Evolutionary conservation across 2,113 vertebrate genomes (phyloP).

Genomic region (Mionectes macconnelli): DNA sequence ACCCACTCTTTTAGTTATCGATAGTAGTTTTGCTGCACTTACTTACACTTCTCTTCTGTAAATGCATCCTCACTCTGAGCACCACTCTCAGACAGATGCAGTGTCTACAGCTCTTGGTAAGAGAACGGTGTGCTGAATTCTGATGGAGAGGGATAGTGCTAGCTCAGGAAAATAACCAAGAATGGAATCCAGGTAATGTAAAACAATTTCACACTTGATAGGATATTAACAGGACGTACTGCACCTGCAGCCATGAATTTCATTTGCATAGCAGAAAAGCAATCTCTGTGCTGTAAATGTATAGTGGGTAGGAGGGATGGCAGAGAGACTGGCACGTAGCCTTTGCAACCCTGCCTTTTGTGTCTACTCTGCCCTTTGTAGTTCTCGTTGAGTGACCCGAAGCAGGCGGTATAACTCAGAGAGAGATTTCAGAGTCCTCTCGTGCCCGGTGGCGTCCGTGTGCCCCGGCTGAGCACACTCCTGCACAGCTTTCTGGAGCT

Average conservation of each 20-base stretch:
- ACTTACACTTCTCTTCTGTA: not conserved
- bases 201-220: not conserved
- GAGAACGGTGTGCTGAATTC: not conserved
- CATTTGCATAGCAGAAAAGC: not conserved
- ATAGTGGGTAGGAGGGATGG: not conserved
- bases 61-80: not conserved
- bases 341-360: not conserved
- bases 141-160: not conserved
- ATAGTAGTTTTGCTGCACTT: not conserved
- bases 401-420: slow-evolving; percentile 81
- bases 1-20: not conserved
- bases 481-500: slow-evolving; percentile 83
- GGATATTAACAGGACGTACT: not conserved
- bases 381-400: slow-evolving; percentile 67
- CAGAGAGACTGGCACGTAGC: not conserved
- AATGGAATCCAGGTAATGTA: not conserved
- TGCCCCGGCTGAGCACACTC: slow-evolving; percentile 77
- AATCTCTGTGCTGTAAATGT: not conserved
- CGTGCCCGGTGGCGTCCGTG: not conserved
- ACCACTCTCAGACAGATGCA: not conserved
- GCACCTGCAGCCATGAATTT: not conserved
- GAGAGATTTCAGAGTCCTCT: slow-evolving; percentile 64
- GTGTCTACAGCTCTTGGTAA: not conserved
- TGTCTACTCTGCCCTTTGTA: slow-evolving; percentile 19
- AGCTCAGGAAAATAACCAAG: not conserved